Evolutionary conservation across 2,113 vertebrate species (phyloP).

Genomic region (Oreotragus oreotragus): DNA sequence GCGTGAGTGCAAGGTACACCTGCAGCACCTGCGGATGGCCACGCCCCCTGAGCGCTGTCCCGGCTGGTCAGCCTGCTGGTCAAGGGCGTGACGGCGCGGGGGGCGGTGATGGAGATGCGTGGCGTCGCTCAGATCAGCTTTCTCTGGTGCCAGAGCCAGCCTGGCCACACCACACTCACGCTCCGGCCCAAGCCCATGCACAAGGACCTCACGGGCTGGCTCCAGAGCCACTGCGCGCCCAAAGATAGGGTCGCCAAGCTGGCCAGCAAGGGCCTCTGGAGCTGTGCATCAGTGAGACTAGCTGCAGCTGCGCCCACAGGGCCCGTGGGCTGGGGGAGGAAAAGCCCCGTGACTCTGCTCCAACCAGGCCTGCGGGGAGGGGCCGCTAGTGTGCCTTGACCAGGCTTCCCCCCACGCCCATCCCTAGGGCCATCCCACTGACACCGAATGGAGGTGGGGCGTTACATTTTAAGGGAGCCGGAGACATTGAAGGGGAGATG

Average conservation of each 20-base stretch:
- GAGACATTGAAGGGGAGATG: neutral
- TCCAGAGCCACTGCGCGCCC: neutral
- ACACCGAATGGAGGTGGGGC: too few relatives aligned
- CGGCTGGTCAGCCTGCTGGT: neutral
- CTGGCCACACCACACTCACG: neutral
- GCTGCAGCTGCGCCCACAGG: rapidly evolving
- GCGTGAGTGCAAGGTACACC: neutral
- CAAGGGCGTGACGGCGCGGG: rapidly evolving
- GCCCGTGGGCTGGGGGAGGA: rapidly evolving
- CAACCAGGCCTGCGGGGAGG: neutral
- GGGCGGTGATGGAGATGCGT: neutral
- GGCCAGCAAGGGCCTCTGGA: neutral
- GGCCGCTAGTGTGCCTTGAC: rapidly evolving
- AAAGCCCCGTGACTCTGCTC: neutral
- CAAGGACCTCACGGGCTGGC: neutral
- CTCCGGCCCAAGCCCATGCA: neutral
- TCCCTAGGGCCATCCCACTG: neutral
- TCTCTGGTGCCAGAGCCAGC: neutral
- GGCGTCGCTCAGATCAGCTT: neutral
- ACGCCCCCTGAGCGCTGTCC: neutral
- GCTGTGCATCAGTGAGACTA: too few relatives aligned
- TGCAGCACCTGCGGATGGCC: neutral
- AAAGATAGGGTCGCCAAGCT: neutral
- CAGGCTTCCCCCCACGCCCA: neutral
- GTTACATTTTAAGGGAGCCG: neutral